Conservation (phyloP, 2,888 invertebrate genomes). For the Nemurella pictetii region DNA sequence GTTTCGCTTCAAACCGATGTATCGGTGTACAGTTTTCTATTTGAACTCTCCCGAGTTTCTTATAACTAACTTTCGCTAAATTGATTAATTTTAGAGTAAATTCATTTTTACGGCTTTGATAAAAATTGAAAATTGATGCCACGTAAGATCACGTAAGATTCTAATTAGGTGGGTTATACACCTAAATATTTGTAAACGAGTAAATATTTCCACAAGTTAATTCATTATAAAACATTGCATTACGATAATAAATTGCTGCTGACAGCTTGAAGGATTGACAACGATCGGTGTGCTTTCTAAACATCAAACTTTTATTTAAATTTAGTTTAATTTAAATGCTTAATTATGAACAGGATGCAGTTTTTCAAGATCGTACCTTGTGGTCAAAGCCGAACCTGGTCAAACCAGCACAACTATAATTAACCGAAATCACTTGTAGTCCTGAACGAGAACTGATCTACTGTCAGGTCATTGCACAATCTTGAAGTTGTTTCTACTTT, state of each 20-base stretch:
- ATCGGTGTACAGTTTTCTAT: not conserved
- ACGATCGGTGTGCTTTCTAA: not conserved
- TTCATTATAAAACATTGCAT: too few species aligned
- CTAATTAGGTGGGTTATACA: too few species aligned
- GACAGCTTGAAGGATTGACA: not conserved
- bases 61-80: not conserved
- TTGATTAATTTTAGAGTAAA: not conserved
- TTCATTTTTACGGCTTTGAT: too few species aligned
- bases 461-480: not conserved
- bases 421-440: not conserved
- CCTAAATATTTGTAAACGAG: too few species aligned
- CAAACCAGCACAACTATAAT: not conserved
- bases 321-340: not conserved
- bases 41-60: too few species aligned
- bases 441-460: not conserved
- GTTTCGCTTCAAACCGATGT: not conserved
- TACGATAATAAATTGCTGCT: too few species aligned
- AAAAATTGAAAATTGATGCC: too few species aligned
- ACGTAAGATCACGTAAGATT: too few species aligned
- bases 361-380: not conserved
- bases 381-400: not conserved
- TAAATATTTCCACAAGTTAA: too few species aligned
- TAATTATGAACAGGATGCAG: not conserved
- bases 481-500: not conserved
- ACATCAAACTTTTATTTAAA: not conserved